phyloP scores from a whole-genome alignment of 2,888 invertebrate genomes.

The Tiliacea aurago region DNA sequence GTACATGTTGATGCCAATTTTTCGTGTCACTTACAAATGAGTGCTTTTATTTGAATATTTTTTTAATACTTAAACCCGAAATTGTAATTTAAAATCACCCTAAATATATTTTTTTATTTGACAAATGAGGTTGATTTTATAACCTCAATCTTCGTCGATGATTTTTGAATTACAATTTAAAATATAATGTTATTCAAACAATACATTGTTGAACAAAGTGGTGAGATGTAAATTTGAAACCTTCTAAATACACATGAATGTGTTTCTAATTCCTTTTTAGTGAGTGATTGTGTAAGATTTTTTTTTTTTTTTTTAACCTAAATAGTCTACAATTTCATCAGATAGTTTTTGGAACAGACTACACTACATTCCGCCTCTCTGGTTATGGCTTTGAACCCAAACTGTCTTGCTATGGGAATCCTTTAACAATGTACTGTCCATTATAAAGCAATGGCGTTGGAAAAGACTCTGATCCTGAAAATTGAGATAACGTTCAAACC shows the following conservation, averaged over 20 bases:
- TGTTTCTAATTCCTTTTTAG: neutral
- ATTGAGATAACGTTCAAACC: neutral
- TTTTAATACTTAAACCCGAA: too few species aligned
- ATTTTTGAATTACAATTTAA: neutral
- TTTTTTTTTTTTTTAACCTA: too few species aligned
- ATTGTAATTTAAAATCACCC: neutral
- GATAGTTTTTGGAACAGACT: neutral
- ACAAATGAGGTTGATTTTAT: neutral
- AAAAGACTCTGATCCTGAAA: constrained; percentile 2
- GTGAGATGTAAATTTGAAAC: neutral
- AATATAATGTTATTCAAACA: neutral
- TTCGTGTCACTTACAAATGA: neutral
- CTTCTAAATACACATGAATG: neutral
- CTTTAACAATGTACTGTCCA: constrained; percentile 25
- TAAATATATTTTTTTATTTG: neutral
- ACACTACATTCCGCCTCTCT: constrained; percentile 36
- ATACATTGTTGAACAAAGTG: neutral
- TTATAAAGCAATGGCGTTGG: constrained; percentile 18
- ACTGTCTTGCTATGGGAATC: constrained; percentile 56
- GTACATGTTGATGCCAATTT: neutral
- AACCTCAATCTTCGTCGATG: neutral
- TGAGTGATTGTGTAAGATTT: neutral
- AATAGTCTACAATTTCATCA: neutral
- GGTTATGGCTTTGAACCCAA: constrained; percentile 61
- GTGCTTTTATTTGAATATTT: neutral